Evolutionary conservation across 2,113 vertebrate species (phyloP).

Genomic region (Vombatus ursinus): DNA sequence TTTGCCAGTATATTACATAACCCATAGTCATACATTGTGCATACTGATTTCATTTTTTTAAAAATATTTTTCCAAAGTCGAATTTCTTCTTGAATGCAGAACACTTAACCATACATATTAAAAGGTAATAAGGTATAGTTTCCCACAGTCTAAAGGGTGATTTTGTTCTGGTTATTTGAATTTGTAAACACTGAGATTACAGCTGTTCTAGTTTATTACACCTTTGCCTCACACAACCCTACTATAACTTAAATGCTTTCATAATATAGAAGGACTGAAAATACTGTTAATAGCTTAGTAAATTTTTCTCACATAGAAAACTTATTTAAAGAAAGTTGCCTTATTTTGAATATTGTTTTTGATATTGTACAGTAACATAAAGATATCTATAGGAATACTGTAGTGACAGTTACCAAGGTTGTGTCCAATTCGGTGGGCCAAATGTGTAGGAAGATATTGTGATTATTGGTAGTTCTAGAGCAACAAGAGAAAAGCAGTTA

Average conservation of each 20-base stretch:
- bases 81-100: not conserved
- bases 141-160: rapidly evolving
- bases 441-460: not conserved
- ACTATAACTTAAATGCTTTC: not conserved
- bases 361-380: not conserved
- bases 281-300: too few relatives aligned
- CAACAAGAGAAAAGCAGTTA: not conserved
- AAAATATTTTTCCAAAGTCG: too few relatives aligned
- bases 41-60: not conserved
- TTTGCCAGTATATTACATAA: not conserved
- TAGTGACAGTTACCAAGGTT: not conserved
- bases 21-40: not conserved
- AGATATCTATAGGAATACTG: not conserved
- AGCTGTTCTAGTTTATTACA: not conserved
- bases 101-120: not conserved
- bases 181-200: not conserved
- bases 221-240: not conserved
- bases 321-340: not conserved
- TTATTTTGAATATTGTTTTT: not conserved
- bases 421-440: not conserved
- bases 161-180: not conserved
- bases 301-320: not conserved
- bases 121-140: not conserved
- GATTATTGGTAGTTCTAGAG: not conserved
- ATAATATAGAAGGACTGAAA: not conserved